Evolutionary conservation across 2,888 invertebrate species (phyloP).

Genomic region (Gandaritis pyraliata): DNA sequence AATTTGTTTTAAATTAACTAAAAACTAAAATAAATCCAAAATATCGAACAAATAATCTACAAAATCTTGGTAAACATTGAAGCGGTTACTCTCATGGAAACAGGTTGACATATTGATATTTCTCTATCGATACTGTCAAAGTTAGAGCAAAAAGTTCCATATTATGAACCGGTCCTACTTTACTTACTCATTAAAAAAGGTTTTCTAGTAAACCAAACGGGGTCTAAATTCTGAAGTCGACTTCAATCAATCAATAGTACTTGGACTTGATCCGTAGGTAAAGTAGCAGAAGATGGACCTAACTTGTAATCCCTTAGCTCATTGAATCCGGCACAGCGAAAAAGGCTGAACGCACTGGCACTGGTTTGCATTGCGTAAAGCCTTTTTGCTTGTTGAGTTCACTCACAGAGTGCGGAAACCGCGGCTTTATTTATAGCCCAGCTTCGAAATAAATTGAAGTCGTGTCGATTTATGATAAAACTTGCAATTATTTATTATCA

Average conservation of each 20-base stretch:
- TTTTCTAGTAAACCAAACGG: not conserved
- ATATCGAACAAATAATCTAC: conserved; percentile 46
- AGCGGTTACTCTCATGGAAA: conserved; percentile 36
- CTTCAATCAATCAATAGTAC: too few relatives aligned
- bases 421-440: conserved; percentile 55
- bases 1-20: conserved; percentile 21
- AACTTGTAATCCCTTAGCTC: not conserved
- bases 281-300: not conserved
- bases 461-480: conserved; percentile 42
- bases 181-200: not conserved
- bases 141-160: conserved; percentile 6
- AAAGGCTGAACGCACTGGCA: conserved; percentile 23
- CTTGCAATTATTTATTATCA: conserved; percentile 35
- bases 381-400: conserved; percentile 43
- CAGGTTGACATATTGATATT: conserved; percentile 20
- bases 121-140: conserved; percentile 9
- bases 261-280: too few relatives aligned
- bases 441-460: conserved; percentile 47
- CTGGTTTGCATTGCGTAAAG: conserved; percentile 29
- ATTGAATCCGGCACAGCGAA: not conserved
- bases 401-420: conserved; percentile 51
- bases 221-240: too few relatives aligned
- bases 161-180: not conserved
- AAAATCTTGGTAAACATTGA: conserved; percentile 56
- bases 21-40: conserved; percentile 52